These are phyloP conservation scores for Rhinogobius similis DNA, from an alignment of 2,113 vertebrate species.

Conservation along the genomic window DNA sequence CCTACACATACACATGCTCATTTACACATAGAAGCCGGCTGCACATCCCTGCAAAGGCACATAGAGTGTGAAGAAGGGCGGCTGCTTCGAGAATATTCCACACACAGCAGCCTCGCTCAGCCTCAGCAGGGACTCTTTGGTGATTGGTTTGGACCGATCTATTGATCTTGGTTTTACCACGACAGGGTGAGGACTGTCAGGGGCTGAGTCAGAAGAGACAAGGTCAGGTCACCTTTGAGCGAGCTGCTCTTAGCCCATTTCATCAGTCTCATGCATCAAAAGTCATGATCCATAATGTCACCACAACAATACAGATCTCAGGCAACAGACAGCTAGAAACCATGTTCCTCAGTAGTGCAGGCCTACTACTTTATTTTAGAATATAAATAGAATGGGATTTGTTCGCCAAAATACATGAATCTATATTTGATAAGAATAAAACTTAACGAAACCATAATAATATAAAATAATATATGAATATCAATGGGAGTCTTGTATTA, in stretches of 20 bases:
- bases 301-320: slow-evolving; percentile 7
- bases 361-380: no score
- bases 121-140: slow-evolving; percentile 33
- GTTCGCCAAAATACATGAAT: slow-evolving; percentile 14
- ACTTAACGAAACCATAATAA: slow-evolving; percentile 12
- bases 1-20: slow-evolving; percentile 18
- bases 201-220: slow-evolving; percentile 63
- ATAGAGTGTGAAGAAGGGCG: slow-evolving; percentile 31
- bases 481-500: slow-evolving; percentile 52
- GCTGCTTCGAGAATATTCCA: slow-evolving; percentile 52
- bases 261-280: slow-evolving; percentile 54
- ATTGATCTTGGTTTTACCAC: slow-evolving; percentile 55
- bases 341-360: no score
- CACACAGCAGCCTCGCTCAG: slow-evolving; percentile 31
- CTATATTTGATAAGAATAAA: slow-evolving; percentile 7
- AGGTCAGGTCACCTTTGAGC: slow-evolving; percentile 71
- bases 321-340: slow-evolving; percentile 6
- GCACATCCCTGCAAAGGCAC: slow-evolving; percentile 30
- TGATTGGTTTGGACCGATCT: slow-evolving; percentile 58
- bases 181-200: slow-evolving; percentile 62
- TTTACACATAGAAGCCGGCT: slow-evolving; percentile 34
- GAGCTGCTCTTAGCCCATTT: slow-evolving; percentile 57
- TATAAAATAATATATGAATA: slow-evolving; percentile 29
- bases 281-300: slow-evolving; percentile 52
- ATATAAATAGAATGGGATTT: neutral